Evolutionary conservation across 30 jellyfish, hydroid and myxozoan species (phyloP), one percentile per base, ranked within the genome.

Genomic region (Catostylus mosaicus): DNA sequence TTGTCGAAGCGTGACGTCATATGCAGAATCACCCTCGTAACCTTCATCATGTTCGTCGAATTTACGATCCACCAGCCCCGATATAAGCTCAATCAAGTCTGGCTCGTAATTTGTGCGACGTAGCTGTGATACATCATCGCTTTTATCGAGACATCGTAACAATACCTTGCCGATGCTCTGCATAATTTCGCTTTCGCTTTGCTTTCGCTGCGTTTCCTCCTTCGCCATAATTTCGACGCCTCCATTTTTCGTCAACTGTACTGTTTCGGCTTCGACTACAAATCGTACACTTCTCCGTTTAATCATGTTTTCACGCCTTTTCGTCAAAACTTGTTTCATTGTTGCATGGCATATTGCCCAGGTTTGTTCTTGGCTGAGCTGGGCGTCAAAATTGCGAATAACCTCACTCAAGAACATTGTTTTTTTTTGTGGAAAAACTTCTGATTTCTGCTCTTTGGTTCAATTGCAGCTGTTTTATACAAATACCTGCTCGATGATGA

Each of bases 341-440:
- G 89, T 51, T 65, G 68, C 83, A 74, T 93, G 83, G 57, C 97
- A 82, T 12, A 93, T 63, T 1, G 90, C 90, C 98, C 98, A 93
- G n/a, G 95, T 73, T 51, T 93, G 96, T 85, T 93, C 98, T 29
- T 93, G 96, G 77, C 96, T 86, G 69, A 93, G 87, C 52, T 89
- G 95, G 37, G 94, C 45, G 70, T 87, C 98, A 54, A 86, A 93
- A 34, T 72, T 51, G 8, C 77, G 74, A 59, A 93, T 52, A 3
- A 93, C 69, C 10, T 93, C 97, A 26, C 82, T 34, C 11, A 93
- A 67, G 46, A 87, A 93, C 98, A 93, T 93, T 2, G 60, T 84
- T 16, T 2, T 40, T 5, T 2, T 40, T 5, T 14, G 54, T 40
- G 14, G 14, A 40, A 14, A 40, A 40, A 14, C 14, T 5, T 5